Base-by-base conservation (phyloP, 1,140 invertebrate genomes). In the Bactericera cockerelli region DNA sequence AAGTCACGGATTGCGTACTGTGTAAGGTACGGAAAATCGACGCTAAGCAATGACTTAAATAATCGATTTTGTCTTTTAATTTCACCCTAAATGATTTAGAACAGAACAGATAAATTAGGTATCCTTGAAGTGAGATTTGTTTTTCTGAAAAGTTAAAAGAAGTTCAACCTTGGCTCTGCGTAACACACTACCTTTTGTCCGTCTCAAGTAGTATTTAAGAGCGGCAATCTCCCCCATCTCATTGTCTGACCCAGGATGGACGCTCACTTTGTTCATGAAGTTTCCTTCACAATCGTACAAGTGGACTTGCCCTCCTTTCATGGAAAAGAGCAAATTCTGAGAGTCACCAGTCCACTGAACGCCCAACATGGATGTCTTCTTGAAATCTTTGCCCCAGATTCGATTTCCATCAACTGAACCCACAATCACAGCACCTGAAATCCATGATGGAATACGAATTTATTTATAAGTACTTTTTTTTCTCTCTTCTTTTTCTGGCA, bases 321-420 rank as follows among this genome's bases (percentile, higher is more conserved):
- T 71, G n/a, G 89, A 89, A 75, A 98, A 95, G 1, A 99, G 71
- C 10, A 99, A 73, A 8, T 92, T 71, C 65, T 89, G 83, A 19
- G 87, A 87, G 73, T 98, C 93, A 0, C 94, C 92, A 26, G 93
- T 96, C 95, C 96, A 99, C 70, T 95, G 87, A 0, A 92, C 87
- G 0, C 80, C 81, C 26, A 79, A 79, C 1, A 92, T 70, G 22
- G 77, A 78, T 0, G 82, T 76, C 19, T 84, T 84, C 74, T 94
- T 95, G 1, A 98, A 72, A 69, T 98, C 94, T 70, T 97, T 98
- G 1, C 93, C 93, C 93, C 95, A 99, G 19, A 99, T 92, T 61
- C 94, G 77, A 68, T 96, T 98, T 1, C 96, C 96, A 77, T 98
- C 95, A 0, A 97, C 91, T 21, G 93, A 94, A 2, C 96, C 88